Evolutionary conservation across 2,888 invertebrate genomes (phyloP).

Genomic region (Sphaerophoria taeniata): DNA sequence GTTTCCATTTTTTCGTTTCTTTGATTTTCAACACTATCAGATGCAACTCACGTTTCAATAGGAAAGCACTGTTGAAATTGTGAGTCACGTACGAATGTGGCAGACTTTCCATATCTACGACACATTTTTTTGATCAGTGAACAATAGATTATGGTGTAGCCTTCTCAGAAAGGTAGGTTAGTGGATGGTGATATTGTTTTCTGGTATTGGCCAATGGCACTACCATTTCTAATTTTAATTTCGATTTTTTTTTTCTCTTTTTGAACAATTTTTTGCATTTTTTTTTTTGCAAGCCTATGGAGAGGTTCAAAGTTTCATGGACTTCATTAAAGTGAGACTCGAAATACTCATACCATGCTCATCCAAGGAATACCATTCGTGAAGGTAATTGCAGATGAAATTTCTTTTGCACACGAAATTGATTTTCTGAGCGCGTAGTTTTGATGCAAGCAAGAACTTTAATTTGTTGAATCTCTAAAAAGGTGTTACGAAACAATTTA

Average conservation of each 20-base stretch:
- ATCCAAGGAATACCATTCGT: not conserved
- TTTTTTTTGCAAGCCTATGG: slow-evolving; percentile 5
- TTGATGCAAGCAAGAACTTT: not conserved
- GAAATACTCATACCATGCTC: not conserved
- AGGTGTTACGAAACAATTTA: slow-evolving; percentile 21
- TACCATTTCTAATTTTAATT: slow-evolving; percentile 30
- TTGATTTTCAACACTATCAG: slow-evolving; percentile 20
- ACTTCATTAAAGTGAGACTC: too few species aligned
- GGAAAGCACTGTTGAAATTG: slow-evolving; percentile 13
- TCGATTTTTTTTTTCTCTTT: slow-evolving; percentile 16
- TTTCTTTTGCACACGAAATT: slow-evolving; percentile 63
- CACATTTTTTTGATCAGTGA: slow-evolving; percentile 31
- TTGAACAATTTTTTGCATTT: not conserved
- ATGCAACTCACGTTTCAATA: slow-evolving; percentile 56
- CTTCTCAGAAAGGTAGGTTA: slow-evolving; percentile 13
- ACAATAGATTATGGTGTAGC: slow-evolving; percentile 21
- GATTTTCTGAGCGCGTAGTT: slow-evolving; percentile 39
- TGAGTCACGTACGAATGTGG: slow-evolving; percentile 53
- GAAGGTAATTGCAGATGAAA: not conserved
- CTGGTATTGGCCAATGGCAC: slow-evolving; percentile 4
- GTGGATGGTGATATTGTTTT: not conserved
- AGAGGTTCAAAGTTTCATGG: not conserved
- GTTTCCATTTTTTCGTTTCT: slow-evolving; percentile 46
- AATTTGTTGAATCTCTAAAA: slow-evolving; percentile 5
- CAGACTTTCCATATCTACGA: slow-evolving; percentile 66